Base-by-base conservation (phyloP, 2,888 invertebrate genomes). In the Petrolisthes manimaculis region DNA sequence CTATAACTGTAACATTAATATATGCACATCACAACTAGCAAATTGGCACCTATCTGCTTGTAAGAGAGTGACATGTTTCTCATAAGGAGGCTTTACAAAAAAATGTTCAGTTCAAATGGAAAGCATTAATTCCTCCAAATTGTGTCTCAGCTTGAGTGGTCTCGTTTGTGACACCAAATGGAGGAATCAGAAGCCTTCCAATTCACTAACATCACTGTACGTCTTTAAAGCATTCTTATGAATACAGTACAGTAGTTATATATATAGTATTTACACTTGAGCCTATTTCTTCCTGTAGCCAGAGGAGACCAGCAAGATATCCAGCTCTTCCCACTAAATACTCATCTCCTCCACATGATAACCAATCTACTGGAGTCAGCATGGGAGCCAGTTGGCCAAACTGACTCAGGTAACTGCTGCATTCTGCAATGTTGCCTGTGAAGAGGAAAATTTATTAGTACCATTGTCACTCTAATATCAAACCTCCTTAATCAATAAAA, bases 301-400 rank as follows among this genome's bases (percentile, higher is more conserved):
- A 96, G 55, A 96, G 93, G 5, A 95, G 95, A 5, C 97, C 97
- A 91, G 95, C 95, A 0, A 97, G 92, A 92, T 96, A 97, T 0
- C 97, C 97, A 77, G 97, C 95, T 90, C 97, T 94, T 0, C 97
- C 97, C 0, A 97, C 96, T 92, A 97, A 95, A 51, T 97, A 93
- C 93, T 97, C 97, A 93, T 97, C 97, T 61, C 96, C 96, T 56
- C 94, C 94, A 92, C 92, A 92, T 4, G 91, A 90, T 37, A 93
- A 92, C 91, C 93, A 93, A 84, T 92, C 91, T 1, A 92, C 86
- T 61, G 92, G 93, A 74, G 90, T 89, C 92, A 90, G 92, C n/a
- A 92, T 61, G 12, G 91, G 82, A 21, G 91, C 91, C 8, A 91
- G 86, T 8, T 91, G 89, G 51, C 91, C 91, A 91, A 92, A 93